Evolutionary conservation across 2,113 vertebrate species (phyloP).

Genomic region (Motacilla alba): DNA sequence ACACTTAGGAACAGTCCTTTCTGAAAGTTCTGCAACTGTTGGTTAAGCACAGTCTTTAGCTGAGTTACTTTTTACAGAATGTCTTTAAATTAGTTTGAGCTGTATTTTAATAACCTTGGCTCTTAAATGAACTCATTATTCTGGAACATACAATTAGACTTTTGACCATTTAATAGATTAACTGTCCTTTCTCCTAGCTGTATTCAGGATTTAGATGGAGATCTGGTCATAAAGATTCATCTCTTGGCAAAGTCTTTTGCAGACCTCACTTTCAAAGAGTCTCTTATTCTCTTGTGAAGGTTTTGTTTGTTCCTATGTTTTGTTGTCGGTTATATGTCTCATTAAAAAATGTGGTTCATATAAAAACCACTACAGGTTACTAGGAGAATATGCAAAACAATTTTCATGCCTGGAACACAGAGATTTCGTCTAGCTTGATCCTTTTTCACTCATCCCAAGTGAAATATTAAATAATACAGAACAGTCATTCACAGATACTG

Average conservation of each 20-base stretch:
- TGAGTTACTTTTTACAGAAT: neutral
- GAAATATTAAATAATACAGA: neutral
- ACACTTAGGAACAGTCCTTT: neutral
- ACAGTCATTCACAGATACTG: neutral
- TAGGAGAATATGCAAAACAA: neutral
- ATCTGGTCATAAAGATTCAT: neutral
- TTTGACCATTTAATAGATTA: neutral
- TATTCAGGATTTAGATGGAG: neutral
- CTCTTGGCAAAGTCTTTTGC: neutral
- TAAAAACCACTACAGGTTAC: neutral
- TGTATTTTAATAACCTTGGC: neutral
- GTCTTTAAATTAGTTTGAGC: neutral
- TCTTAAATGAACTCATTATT: neutral
- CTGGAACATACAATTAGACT: neutral
- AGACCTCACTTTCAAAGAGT: neutral
- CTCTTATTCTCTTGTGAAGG: neutral
- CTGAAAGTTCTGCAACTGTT: neutral
- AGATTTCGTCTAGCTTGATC: neutral
- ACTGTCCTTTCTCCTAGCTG: neutral
- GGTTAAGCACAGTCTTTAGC: neutral
- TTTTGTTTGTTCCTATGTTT: neutral
- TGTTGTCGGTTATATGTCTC: neutral
- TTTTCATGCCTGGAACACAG: neutral
- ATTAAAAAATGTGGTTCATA: neutral
- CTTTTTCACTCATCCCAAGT: neutral